A percentile compares a stretch with the other conserved stretches of the same genome.
These are phyloP conservation scores for Stictocephala bisonia DNA, from an alignment of 2,888 invertebrate genomes.

Conservation along the genomic window DNA sequence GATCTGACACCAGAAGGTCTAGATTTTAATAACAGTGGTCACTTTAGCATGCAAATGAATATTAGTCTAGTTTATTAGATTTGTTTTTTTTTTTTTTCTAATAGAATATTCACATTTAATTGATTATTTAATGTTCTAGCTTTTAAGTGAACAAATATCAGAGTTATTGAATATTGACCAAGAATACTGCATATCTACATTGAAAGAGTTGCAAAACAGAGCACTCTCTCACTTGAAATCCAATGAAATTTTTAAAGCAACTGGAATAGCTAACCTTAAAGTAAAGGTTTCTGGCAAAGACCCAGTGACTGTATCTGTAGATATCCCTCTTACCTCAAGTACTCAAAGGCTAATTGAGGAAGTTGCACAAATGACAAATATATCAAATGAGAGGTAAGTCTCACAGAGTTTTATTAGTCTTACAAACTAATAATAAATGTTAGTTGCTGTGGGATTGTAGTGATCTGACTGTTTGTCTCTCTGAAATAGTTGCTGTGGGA, in stretches of 20 bases:
- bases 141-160: background rate
- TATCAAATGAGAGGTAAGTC: constrained; percentile 35
- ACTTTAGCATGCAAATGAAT: too few species aligned
- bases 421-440: too few species aligned
- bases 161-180: constrained; percentile 68
- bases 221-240: constrained; percentile 79
- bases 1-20: too few species aligned
- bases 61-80: too few species aligned
- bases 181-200: constrained; percentile 68
- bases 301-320: background rate
- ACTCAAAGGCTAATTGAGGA: background rate
- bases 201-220: constrained; percentile 74
- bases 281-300: constrained; percentile 69
- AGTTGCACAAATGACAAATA: constrained; percentile 17
- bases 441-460: too few species aligned
- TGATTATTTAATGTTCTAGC: constrained; percentile 60
- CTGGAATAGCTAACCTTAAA: constrained; percentile 79
- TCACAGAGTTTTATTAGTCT: too few species aligned
- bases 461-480: too few species aligned
- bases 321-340: background rate
- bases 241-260: constrained; percentile 74
- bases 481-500: too few species aligned
- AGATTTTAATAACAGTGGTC: too few species aligned
- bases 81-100: too few species aligned
- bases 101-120: background rate